Evolutionary conservation across 2,888 invertebrate genomes (phyloP), one percentile per base, ranked within the genome.

Genomic region (Mesorhabditis spiculigera): DNA sequence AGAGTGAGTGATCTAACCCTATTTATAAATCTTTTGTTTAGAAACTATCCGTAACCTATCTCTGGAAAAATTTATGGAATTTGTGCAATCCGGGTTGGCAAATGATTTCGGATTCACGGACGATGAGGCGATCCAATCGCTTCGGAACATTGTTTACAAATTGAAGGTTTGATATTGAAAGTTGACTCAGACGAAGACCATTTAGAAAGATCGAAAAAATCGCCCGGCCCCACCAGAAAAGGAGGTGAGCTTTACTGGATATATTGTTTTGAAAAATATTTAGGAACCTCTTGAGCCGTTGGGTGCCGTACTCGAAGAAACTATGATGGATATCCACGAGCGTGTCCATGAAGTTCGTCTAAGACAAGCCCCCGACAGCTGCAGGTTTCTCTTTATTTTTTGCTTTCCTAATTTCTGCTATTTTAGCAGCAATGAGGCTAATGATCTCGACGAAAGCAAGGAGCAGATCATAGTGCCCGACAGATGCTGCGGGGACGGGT

Each of bases 41-140:
- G 88, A 87, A 75, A 85, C 84, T 43, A 80, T 89, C 45, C 74
- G 86, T 65, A 87, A 86, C 72, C 81, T 86, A 79, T 77, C 82
- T 63, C 86, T 88, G 84, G 89, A 89, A 74, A 85, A 86, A 8
- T 81, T 88, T 64, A 85, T 88, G 76, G 84, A 84, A 71, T 87
- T 87, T 76, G 84, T 88, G 73, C 94, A 95, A 89, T 92, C 92
- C 41, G 86, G 87, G n/a, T 88, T 96, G 76, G 93, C 93, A 86
- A 92, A 92, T 87, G 92, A 96, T 87, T 95, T 96, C 88, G 92
- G 92, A 75, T 94, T 91, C 87, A 92, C 93, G 82, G 94, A 95
- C 86, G 96, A 98, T 86, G 89, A 91, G 75, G 93, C 93, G 62
- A 91, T 98, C 84, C 91, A 91, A 84, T 91, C 91, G 72, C 89